These are phyloP conservation scores for Tachypleus tridentatus DNA, from an alignment of 1,140 invertebrate species.

Conservation along the genomic window DNA sequence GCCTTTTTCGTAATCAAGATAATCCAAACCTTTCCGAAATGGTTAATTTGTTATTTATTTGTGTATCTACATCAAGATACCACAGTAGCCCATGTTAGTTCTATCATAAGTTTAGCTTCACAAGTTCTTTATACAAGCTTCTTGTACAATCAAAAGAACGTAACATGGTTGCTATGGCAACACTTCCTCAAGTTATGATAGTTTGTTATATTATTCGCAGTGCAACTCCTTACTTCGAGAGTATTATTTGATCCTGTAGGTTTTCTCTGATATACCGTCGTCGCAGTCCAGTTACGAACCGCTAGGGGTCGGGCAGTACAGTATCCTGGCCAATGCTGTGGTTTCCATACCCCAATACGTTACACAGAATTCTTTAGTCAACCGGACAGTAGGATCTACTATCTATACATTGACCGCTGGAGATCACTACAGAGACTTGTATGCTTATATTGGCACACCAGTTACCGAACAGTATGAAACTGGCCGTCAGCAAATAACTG, in stretches of 20 bases:
- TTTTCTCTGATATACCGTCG: neutral
- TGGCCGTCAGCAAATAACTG: constrained; percentile 11
- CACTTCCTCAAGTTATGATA: too few species aligned
- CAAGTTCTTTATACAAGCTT: too few species aligned
- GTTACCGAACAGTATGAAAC: constrained; percentile 17
- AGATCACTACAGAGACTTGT: neutral
- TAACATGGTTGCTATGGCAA: too few species aligned
- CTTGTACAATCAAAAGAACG: too few species aligned
- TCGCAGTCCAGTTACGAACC: neutral
- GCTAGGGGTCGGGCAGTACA: neutral
- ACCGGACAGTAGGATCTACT: neutral
- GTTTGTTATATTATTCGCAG: too few species aligned
- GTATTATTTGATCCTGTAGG: neutral
- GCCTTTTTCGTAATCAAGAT: too few species aligned
- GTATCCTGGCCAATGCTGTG: neutral
- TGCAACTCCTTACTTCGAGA: too few species aligned
- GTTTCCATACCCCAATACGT: neutral
- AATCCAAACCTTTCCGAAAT: too few species aligned
- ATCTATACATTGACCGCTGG: neutral
- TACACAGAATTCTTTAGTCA: neutral
- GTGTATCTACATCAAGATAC: too few species aligned
- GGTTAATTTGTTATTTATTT: too few species aligned
- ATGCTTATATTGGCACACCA: neutral
- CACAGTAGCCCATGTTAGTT: too few species aligned
- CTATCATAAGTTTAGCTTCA: too few species aligned